A percentile compares a stretch with the other conserved stretches of the same genome.
phyloP scores from a whole-genome alignment of 1,140 invertebrate species.

The Berghia stephanieae region DNA sequence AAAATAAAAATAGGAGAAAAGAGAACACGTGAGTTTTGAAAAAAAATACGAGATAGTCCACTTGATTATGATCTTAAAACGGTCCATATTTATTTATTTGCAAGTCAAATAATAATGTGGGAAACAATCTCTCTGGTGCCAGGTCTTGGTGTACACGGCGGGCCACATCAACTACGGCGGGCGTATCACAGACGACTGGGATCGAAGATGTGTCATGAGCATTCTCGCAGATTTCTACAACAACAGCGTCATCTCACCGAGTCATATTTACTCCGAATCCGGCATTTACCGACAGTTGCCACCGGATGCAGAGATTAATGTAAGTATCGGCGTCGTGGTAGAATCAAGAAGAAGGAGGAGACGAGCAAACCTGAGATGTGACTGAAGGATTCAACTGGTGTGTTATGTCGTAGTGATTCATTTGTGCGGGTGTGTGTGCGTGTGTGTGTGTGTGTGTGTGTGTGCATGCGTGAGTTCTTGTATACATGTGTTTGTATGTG shows the following conservation, averaged over 20 bases:
- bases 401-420: too few species aligned
- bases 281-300: constrained; percentile 64
- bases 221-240: constrained; percentile 65
- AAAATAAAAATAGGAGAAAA: too few species aligned
- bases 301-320: constrained; percentile 61
- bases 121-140: too few species aligned
- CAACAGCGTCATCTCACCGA: constrained; percentile 49
- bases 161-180: constrained; percentile 69
- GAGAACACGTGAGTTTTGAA: too few species aligned
- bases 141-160: constrained; percentile 68
- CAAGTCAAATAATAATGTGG: too few species aligned
- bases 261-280: constrained; percentile 57
- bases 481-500: too few species aligned
- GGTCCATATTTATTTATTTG: not conserved
- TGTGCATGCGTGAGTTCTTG: too few species aligned
- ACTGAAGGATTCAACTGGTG: too few species aligned
- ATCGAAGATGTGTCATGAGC: constrained; percentile 66
- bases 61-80: not conserved
- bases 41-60: not conserved
- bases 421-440: too few species aligned
- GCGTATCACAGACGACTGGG: constrained; percentile 68
- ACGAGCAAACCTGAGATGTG: too few species aligned
- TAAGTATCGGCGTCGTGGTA: constrained; percentile 60
- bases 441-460: too few species aligned
- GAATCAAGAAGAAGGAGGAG: too few species aligned